Base-by-base conservation (phyloP, 1,140 invertebrate species). In the Drosophila arizonae region DNA sequence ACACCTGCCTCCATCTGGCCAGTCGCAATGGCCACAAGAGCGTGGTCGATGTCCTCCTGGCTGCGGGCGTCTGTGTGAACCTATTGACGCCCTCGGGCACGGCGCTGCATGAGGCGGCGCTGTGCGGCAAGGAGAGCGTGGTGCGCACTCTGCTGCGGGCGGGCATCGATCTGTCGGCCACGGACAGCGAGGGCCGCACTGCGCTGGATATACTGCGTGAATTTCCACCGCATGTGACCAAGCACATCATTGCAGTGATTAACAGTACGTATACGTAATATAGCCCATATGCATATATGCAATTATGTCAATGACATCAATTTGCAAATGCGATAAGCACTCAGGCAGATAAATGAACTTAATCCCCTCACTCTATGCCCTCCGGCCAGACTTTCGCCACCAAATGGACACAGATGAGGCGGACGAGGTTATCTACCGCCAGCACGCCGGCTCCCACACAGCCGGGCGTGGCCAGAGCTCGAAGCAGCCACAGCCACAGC, bases 1-100 rank as follows among this genome's bases (percentile, higher is more conserved):
- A 98, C 79, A 98, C 98, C 1, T 98, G 98, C 17, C 93, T 99
- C 5, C 98, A 99, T 92, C 93, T 98, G 73, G 98, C 98, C 61
- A 97, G 97, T 78, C 95, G 97, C 73, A 98, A 98, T 94, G 98
- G 98, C 1, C 92, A 64, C 92, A 97, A 96, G 92, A 94, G 95
- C 41, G 97, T 98, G 13, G 97, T 99, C 33, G 95, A 95, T 76
- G 94, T 96, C 0, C 93, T 99, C 5, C 92, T 98, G 46, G 94
- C 95, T 17, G 95, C 96, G 41, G 98, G 97, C 1, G 95, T 98
- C 77, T 95, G 97, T 88, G 96, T 98, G 0, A 98, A 99, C 92
- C 94, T 96, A 1, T 93, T 96, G 73, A 98, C 98, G 1, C 94
- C 95, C 55, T 94, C 95, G 28, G 98, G 98, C 0, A 98, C 97